Base-by-base conservation (phyloP, 2,888 invertebrate genomes). In the Minunthozetes semirufus region DNA sequence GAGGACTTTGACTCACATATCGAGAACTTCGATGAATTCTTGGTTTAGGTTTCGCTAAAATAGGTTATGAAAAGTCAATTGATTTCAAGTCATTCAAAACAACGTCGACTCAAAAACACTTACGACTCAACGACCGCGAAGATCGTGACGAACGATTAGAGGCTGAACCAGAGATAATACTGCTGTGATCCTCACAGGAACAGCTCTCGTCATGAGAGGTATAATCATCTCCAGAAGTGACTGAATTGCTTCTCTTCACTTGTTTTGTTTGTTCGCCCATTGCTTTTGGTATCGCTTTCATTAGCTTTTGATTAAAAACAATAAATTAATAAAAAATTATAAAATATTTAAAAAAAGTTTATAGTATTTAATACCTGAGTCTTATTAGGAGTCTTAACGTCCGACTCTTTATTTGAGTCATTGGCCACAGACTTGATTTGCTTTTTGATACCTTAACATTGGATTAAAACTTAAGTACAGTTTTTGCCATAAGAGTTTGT, bases 121-220 rank as follows among this genome's bases (percentile, higher is more conserved):
- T 75, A 76, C 76, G 73, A 27, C 61, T 72, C 22, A 53, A 22
- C 1, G 76, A 76, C 29, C 73, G 71, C 9, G 29, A 66, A 19
- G 76, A 76, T 17, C 29, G 61, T 11, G 42, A 42, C 8, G 42
- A 42, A 6, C 42, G 42, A 25, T 56, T 48, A 11, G 75, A 50
- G 29, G 6, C 27, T 8, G 76, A 74, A 9, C 25, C 72, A 8
- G 72, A 59, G 1, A 56, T 56, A 48, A 74, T 59, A 63, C 76
- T 76, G 29, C 76, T 76, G 50, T 77, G 77, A 15, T 77, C 77
- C 50, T 74, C 76, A 72, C 77, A 77, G 33, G 76, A 76, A 61
- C 77, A 77, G 19, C 63, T 72, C 19, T 56, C 76, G 19, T 72
- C 72, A 42, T 75, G 72, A 0, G 63, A 66, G 50, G 59, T 74